Conservation (phyloP, 2,113 vertebrate species). For the Trogon melanurus region DNA sequence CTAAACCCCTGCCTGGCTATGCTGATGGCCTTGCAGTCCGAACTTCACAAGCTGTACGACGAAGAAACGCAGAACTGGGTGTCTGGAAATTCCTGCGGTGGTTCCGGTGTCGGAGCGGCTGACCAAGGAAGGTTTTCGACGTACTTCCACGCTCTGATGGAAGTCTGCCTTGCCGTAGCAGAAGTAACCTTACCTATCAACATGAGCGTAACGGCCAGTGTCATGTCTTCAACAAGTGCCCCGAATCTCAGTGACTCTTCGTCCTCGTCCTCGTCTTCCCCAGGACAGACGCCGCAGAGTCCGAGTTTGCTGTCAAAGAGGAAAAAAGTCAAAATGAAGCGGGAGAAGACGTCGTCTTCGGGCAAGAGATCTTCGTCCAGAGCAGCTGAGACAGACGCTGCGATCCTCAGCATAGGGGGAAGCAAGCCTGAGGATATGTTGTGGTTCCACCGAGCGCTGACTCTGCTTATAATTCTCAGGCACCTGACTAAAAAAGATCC, state of each 20-base stretch:
- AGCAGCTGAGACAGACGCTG: constrained; percentile 79
- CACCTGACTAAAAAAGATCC: constrained; percentile 93
- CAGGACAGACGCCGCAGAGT: constrained; percentile 95
- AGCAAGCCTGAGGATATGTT: constrained; percentile 98
- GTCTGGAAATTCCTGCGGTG: constrained; percentile 72
- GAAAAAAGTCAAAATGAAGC: constrained; percentile 98
- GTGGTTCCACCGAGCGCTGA: constrained; percentile 97
- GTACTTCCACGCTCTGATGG: constrained; percentile 96
- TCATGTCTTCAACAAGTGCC: constrained; percentile 85
- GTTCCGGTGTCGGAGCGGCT: constrained; percentile 75
- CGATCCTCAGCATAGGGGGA: constrained; percentile 88
- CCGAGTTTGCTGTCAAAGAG: constrained; percentile 95
- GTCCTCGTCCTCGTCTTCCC: constrained; percentile 93
- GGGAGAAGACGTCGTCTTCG: constrained; percentile 86
- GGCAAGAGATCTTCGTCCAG: constrained; percentile 84
- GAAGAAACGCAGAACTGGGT: constrained; percentile 94
- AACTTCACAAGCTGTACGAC: constrained; percentile 93
- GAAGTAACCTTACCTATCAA: constrained; percentile 95
- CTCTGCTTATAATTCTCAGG: constrained; percentile 93
- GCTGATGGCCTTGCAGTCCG: constrained; percentile 95
- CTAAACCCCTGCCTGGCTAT: constrained; percentile 95
- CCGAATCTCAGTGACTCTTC: constrained; percentile 96
- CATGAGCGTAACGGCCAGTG: constrained; percentile 83
- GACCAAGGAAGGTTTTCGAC: constrained; percentile 96
- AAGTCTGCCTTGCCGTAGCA: constrained; percentile 92